Evolutionary conservation across 30 jellyfish, hydroid and myxozoan species (phyloP).

Genomic region (Aurelia aurita): DNA sequence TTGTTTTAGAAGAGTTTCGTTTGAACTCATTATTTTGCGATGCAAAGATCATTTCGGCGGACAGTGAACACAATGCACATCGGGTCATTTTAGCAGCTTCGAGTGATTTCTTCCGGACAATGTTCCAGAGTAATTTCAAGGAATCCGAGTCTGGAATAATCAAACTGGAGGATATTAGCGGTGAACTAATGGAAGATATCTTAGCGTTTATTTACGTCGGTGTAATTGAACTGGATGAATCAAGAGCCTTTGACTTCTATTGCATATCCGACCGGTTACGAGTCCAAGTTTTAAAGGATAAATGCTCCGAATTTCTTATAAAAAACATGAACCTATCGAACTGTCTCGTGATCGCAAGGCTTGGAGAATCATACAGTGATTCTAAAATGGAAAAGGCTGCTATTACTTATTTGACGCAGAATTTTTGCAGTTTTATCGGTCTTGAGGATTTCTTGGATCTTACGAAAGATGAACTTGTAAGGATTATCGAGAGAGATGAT

Average conservation of each 20-base stretch:
- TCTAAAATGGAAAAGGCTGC: constrained; percentile 31
- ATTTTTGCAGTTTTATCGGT: constrained; percentile 42
- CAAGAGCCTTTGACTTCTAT: constrained; percentile 67
- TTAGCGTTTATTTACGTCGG: constrained; percentile 70
- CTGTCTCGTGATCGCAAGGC: constrained; percentile 59
- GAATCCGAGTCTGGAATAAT: constrained; percentile 68
- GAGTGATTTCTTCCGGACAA: constrained; percentile 62
- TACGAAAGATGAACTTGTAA: constrained; percentile 47
- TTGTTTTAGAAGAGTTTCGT: constrained; percentile 45
- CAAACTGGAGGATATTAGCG: constrained; percentile 60
- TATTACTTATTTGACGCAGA: constrained; percentile 42
- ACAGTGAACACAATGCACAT: constrained; percentile 63
- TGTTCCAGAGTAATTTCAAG: constrained; percentile 55
- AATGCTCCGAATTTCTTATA: constrained; percentile 45
- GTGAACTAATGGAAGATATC: constrained; percentile 39
- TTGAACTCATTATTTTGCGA: constrained; percentile 51
- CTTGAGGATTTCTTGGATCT: constrained; percentile 65
- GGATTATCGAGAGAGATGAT: constrained; percentile 54
- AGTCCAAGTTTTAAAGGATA: constrained; percentile 34
- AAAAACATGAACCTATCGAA: constrained; percentile 39
- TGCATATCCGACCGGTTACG: constrained; percentile 82
- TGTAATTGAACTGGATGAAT: constrained; percentile 25
- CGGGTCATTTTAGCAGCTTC: constrained; percentile 71
- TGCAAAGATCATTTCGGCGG: constrained; percentile 47
- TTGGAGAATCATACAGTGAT: constrained; percentile 56